These are phyloP conservation scores for Nebria ingens DNA, from an alignment of 1,140 invertebrate genomes.

Conservation along the genomic window DNA sequence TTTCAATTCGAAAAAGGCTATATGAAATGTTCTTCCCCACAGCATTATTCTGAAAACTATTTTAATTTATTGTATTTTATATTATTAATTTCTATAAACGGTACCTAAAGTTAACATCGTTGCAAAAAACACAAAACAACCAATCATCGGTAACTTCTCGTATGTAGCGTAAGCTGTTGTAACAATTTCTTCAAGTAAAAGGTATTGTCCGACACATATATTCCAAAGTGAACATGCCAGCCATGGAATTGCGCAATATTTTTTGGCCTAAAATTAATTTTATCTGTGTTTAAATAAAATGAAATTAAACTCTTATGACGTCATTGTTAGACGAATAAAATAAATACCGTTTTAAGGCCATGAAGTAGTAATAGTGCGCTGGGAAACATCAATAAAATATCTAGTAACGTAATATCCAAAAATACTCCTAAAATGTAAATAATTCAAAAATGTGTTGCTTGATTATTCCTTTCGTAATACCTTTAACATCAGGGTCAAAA, in stretches of 20 bases:
- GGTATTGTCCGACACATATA: not conserved
- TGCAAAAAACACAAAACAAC: not conserved
- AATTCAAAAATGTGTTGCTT: too few species aligned
- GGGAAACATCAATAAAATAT: not conserved
- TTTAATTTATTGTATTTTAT: not conserved
- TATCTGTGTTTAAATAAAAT: too few species aligned
- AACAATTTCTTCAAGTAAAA: constrained; percentile 1
- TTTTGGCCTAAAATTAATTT: too few species aligned
- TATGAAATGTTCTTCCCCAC: not conserved
- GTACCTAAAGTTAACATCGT: not conserved
- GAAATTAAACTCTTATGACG: too few species aligned
- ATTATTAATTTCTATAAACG: not conserved
- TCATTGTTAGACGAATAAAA: too few species aligned
- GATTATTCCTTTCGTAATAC: too few species aligned
- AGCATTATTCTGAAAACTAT: not conserved
- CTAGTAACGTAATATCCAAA: not conserved
- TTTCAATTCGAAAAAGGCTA: not conserved
- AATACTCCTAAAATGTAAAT: too few species aligned
- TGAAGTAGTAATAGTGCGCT: not conserved
- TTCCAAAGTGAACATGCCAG: not conserved
- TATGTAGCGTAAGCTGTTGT: not conserved
- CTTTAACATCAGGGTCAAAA: not conserved
- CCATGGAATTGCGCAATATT: not conserved
- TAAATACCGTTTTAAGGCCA: not conserved
- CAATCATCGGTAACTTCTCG: not conserved